These are phyloP conservation scores for Myanophis thanlyinensis DNA, from an alignment of 2,113 vertebrate genomes.

Conservation along the genomic window DNA sequence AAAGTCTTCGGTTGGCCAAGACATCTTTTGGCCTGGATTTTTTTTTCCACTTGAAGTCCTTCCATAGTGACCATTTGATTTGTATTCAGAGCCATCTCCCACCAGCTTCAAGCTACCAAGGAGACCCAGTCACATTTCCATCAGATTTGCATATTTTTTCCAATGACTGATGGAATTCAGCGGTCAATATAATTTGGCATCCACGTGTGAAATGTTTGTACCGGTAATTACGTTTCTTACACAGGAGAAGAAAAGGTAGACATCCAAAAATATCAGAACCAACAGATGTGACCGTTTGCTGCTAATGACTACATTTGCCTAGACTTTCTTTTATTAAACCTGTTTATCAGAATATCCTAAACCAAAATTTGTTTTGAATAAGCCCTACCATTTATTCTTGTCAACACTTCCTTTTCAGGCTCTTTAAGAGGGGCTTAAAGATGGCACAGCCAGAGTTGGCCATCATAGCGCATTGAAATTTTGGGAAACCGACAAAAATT, in stretches of 20 bases:
- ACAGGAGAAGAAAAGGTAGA: not conserved
- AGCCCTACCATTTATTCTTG: not conserved
- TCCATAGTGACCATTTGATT: not conserved
- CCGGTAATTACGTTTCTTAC: not conserved
- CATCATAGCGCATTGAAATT: constrained; percentile 13
- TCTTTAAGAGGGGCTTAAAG: not conserved
- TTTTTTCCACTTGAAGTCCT: not conserved
- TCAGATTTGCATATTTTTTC: not conserved
- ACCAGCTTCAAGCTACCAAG: not conserved
- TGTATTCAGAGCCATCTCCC: not conserved
- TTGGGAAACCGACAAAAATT: not conserved
- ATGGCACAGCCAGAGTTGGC: not conserved
- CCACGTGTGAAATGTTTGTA: not conserved
- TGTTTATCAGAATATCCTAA: not conserved
- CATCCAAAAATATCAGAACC: not conserved
- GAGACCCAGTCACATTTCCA: not conserved
- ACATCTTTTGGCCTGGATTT: not conserved
- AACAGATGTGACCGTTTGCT: not conserved
- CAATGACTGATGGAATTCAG: not conserved
- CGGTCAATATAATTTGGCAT: not conserved
- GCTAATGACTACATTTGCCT: not conserved
- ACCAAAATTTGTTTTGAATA: not conserved
- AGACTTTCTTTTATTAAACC: not conserved
- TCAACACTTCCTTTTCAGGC: not conserved
- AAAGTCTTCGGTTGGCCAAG: not conserved